Evolutionary conservation across 2,888 invertebrate species (phyloP).

Genomic region (Rhogogaster chlorosoma): DNA sequence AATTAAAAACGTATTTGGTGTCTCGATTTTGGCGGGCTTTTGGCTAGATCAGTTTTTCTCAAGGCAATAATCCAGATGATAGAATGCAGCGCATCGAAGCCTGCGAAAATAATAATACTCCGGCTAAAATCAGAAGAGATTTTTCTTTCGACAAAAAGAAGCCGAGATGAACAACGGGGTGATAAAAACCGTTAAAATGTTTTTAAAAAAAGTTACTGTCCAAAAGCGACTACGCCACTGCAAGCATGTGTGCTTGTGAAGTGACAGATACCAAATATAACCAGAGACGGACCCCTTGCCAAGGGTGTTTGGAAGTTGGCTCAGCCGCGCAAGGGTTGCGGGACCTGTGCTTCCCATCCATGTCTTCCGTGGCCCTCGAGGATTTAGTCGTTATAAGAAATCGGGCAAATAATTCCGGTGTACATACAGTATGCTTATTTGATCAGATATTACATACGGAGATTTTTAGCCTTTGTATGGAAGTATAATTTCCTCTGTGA

Average conservation of each 20-base stretch:
- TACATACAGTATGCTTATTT: not conserved
- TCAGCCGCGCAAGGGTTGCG: constrained; percentile 48
- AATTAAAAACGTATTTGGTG: not conserved
- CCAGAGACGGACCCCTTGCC: constrained; percentile 73
- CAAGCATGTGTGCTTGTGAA: constrained; percentile 69
- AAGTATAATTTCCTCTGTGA: not conserved
- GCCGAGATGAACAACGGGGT: not conserved
- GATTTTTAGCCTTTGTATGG: not conserved
- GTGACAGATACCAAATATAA: constrained; percentile 75
- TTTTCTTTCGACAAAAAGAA: not conserved
- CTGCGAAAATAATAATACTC: not conserved
- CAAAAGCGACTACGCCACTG: constrained; percentile 68
- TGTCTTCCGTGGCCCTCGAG: constrained; percentile 13
- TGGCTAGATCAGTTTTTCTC: not conserved
- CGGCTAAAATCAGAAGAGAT: not conserved
- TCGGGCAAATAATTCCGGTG: not conserved
- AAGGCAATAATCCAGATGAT: not conserved
- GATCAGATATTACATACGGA: not conserved
- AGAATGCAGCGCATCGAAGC: not conserved
- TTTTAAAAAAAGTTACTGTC: constrained; percentile 29
- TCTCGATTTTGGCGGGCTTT: not conserved
- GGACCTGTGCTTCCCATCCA: constrained; percentile 34
- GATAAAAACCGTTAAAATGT: constrained; percentile 11
- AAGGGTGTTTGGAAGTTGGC: constrained; percentile 74
- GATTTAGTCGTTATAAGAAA: constrained; percentile 12